Conservation (phyloP, 2,797 vertebrate species). For the Tenualosa thibaudeaui region DNA sequence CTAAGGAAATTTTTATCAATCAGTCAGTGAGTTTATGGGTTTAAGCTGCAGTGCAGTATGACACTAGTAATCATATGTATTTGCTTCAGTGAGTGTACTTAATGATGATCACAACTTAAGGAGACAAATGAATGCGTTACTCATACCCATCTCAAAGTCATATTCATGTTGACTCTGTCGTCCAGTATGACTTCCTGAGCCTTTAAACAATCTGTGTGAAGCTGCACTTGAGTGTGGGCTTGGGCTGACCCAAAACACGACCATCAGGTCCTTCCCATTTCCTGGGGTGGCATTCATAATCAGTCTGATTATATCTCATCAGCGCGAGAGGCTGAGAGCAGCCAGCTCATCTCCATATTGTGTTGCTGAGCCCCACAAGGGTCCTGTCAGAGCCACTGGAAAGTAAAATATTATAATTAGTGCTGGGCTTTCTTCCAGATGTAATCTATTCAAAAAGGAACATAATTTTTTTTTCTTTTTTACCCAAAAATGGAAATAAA, state of each 20-base stretch:
- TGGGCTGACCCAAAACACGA: background rate
- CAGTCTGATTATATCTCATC: conserved; percentile 23
- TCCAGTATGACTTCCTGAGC: background rate
- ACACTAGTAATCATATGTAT: background rate
- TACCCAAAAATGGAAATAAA: background rate
- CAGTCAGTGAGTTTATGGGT: background rate
- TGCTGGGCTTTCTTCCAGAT: background rate
- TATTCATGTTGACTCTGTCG: background rate
- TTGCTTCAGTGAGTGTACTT: background rate
- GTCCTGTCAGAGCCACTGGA: conserved; percentile 5
- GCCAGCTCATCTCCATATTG: conserved; percentile 22
- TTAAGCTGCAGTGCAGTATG: background rate
- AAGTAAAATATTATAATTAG: conserved; percentile 23
- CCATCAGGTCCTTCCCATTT: conserved; percentile 2
- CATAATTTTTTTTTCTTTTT: no score
- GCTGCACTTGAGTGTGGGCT: background rate
- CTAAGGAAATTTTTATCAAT: background rate
- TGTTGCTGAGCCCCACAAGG: background rate
- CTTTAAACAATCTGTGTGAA: background rate
- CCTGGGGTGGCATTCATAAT: background rate
- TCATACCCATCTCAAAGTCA: background rate
- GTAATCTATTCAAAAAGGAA: background rate
- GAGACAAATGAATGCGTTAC: background rate
- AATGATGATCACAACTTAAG: background rate
- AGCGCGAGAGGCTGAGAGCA: background rate